Percentiles rank a stretch among this genome's conserved stretches.
phyloP scores from a whole-genome alignment of 2,888 invertebrate species.

The Drosophila neutralis region DNA sequence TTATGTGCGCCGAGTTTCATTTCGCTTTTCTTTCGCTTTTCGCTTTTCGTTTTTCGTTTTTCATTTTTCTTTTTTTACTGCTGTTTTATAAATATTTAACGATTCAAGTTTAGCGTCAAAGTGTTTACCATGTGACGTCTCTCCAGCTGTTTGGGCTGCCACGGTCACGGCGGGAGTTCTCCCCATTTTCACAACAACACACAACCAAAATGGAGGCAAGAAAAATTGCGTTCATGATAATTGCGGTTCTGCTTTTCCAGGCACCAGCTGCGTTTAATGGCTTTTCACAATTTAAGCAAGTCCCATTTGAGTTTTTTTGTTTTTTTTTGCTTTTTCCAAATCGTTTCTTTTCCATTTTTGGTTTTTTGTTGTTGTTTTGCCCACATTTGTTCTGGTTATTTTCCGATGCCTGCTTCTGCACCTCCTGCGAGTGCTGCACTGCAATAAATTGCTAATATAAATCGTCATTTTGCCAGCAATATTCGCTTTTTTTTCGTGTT shows the following conservation, averaged over 20 bases:
- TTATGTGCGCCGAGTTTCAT: conserved; percentile 12
- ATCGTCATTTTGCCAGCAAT: conserved; percentile 23
- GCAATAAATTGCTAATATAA: conserved; percentile 74
- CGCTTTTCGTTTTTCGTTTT: background rate
- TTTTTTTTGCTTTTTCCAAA: conserved; percentile 58
- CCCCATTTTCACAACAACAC: background rate
- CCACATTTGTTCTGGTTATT: conserved; percentile 11
- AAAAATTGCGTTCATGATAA: conserved; percentile 76
- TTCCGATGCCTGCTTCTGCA: conserved; percentile 5
- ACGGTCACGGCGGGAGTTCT: background rate
- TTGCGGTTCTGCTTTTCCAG: conserved; percentile 65
- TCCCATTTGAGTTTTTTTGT: conserved; percentile 59
- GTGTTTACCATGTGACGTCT: conserved; percentile 32
- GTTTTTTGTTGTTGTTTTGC: background rate
- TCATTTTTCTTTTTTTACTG: conserved; percentile 30
- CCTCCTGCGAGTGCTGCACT: conserved; percentile 18
- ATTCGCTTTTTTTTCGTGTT: conserved; percentile 55
- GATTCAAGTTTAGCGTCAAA: conserved; percentile 68
- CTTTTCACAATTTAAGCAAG: conserved; percentile 79
- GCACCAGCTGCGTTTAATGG: conserved; percentile 78
- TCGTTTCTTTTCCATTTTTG: conserved; percentile 43
- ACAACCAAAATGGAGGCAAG: background rate
- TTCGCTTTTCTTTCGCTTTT: background rate
- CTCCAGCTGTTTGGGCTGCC: background rate
- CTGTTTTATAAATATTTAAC: conserved; percentile 77